Percentiles rank a stretch among this genome's conserved stretches.
These are phyloP conservation scores for Lithophane ornitopus DNA, from an alignment of 2,888 invertebrate genomes.

Conservation along the genomic window DNA sequence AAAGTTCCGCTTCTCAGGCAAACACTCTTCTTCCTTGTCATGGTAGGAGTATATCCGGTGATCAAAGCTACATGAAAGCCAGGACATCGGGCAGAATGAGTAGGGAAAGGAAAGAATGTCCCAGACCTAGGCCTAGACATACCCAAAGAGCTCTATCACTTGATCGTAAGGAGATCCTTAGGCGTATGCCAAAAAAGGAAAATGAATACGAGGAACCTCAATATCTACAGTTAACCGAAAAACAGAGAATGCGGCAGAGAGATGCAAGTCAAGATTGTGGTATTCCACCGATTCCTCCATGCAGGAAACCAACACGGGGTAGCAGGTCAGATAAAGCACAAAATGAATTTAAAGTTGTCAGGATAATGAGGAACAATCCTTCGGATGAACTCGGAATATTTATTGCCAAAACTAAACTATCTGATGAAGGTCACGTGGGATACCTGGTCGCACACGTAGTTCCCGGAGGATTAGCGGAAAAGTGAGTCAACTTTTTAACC, in stretches of 20 bases:
- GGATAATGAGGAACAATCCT: constrained; percentile 89
- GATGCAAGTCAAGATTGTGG: constrained; percentile 84
- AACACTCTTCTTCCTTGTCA: constrained; percentile 83
- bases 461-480: constrained; percentile 93
- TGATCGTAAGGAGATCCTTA: constrained; percentile 89
- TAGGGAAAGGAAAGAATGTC: constrained; percentile 82
- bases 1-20: constrained; percentile 88
- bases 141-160: constrained; percentile 90
- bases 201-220: constrained; percentile 84
- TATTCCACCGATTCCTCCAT: constrained; percentile 89
- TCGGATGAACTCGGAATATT: constrained; percentile 93
- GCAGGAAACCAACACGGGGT: constrained; percentile 80
- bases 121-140: constrained; percentile 81
- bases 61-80: constrained; percentile 84
- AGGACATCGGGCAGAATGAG: constrained; percentile 85
- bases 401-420: constrained; percentile 92
- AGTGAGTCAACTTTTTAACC: constrained; percentile 82
- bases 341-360: constrained; percentile 88
- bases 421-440: constrained; percentile 91
- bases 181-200: constrained; percentile 86
- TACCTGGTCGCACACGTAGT: constrained; percentile 94
- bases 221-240: constrained; percentile 87
- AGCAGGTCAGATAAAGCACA: constrained; percentile 78
- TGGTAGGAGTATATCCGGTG: constrained; percentile 88
- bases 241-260: constrained; percentile 88